Evolutionary conservation across 1,140 invertebrate species (phyloP).

Genomic region (Heliconius hermathena): DNA sequence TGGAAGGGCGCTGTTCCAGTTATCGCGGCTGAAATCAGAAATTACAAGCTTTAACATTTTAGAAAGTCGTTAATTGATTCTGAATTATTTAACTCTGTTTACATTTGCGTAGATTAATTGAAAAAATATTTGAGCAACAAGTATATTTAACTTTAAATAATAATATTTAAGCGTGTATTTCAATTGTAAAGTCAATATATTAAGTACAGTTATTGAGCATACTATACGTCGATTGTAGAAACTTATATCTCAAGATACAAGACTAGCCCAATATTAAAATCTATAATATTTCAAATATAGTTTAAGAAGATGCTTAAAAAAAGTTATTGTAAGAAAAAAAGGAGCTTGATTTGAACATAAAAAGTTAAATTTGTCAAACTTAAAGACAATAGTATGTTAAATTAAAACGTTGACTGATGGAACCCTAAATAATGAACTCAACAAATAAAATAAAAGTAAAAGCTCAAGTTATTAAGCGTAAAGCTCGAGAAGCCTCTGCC

Average conservation of each 20-base stretch:
- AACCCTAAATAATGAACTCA: background rate
- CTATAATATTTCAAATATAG: background rate
- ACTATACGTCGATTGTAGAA: background rate
- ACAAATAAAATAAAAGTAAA: background rate
- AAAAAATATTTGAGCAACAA: background rate
- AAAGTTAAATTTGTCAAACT: too few relatives aligned
- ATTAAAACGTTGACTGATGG: background rate
- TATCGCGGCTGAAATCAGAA: constrained; percentile 1
- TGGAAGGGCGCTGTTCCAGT: constrained; percentile 3
- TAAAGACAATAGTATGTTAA: background rate
- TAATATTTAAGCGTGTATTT: background rate
- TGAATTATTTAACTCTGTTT: background rate
- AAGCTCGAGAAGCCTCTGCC: background rate
- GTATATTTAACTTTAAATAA: background rate
- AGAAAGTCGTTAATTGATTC: background rate
- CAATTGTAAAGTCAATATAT: background rate
- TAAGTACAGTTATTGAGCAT: background rate
- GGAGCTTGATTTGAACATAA: background rate
- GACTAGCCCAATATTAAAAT: background rate
- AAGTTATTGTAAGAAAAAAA: background rate
- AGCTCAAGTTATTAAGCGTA: background rate
- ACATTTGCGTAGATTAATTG: background rate
- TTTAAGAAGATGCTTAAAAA: background rate
- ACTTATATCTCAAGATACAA: background rate
- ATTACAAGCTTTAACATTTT: background rate